Base-by-base conservation (phyloP, 2,113 vertebrate genomes). In the Butastur rufipennis region DNA sequence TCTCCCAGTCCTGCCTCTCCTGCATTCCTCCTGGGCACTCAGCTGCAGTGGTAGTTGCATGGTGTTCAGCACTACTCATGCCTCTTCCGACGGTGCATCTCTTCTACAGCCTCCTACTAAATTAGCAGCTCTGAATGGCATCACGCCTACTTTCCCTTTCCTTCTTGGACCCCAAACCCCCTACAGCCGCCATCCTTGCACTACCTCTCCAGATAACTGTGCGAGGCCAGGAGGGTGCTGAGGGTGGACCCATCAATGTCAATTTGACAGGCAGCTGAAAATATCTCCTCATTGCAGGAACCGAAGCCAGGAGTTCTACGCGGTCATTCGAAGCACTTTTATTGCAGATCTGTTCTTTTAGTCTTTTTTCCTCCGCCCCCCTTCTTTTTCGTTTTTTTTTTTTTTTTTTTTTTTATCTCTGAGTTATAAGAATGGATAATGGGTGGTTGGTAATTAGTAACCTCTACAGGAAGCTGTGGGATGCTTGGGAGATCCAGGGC, bases 11-110 rank as follows among this genome's bases (percentile, higher is more conserved):
- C 45, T 87, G 73, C 86, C 56, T 85, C 21, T 94, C 73, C 65
- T 61, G 70, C 78, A 85, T 96, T 97, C 92, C 82, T 78, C 42
- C 27, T 48, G 40, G 14, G 88, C 96, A 53, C 70, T 96, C 84
- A 91, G 88, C 88, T 90, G 94, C 63, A 74, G 36, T 52, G 40
- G 34, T 70, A 36, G 29, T 56, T 90, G 71, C 75, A 22, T 31
- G 62, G 21, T 29, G 27, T 94, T 95, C 80, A 88, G 63, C 55
- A 8, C 32, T 71, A 18, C 38, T 84, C 4, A 13, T 32, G 38
- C 32, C 40, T 89, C 53, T 72, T 75, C 73, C 42, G 36, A 12
- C n/a, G 48, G 26, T 53, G 38, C 10, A 26, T 34, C 27, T 47
- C 45, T 62, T 90, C 74, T 73, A 17, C 62, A 90, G 10, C 43